These are phyloP conservation scores for Mastigias papua DNA, from an alignment of 30 jellyfish, hydroid and myxozoan species.

Conservation along the genomic window DNA sequence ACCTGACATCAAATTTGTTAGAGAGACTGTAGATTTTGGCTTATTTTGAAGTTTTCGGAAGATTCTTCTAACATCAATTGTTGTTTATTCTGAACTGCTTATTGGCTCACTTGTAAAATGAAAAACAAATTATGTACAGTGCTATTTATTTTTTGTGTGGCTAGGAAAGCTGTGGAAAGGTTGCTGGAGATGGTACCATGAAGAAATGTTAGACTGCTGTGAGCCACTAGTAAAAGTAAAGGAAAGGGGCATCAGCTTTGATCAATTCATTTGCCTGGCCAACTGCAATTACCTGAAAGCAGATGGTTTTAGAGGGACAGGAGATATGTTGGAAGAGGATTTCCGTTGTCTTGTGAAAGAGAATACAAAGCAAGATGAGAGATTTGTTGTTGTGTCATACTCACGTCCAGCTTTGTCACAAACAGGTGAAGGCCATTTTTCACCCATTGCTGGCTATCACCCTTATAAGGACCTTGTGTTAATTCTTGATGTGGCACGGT, in stretches of 20 bases:
- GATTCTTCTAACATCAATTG: too few species aligned
- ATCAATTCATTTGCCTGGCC: conserved; percentile 84
- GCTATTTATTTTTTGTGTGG: background rate
- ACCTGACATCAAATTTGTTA: too few species aligned
- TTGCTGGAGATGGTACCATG: conserved; percentile 95
- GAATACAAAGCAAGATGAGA: conserved; percentile 51
- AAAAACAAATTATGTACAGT: background rate
- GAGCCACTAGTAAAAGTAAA: conserved; percentile 75
- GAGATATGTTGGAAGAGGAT: conserved; percentile 41
- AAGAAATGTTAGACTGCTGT: conserved; percentile 91
- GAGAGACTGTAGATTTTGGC: too few species aligned
- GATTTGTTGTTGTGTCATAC: conserved; percentile 70
- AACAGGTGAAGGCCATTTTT: conserved; percentile 93
- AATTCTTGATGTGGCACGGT: conserved; percentile 86
- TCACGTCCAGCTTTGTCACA: conserved; percentile 75
- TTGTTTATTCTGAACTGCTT: too few species aligned
- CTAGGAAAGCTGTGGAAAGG: conserved; percentile 87
- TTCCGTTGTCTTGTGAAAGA: conserved; percentile 69
- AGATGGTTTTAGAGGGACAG: conserved; percentile 63
- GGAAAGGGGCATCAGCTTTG: conserved; percentile 85
- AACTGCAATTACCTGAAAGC: conserved; percentile 77
- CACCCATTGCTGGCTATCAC: conserved; percentile 90
- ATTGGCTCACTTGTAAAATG: too few species aligned
- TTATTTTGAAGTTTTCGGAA: too few species aligned
- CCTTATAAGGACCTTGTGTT: conserved; percentile 81